Base-by-base conservation (phyloP, 2,888 invertebrate genomes). In the Unio delphinus region DNA sequence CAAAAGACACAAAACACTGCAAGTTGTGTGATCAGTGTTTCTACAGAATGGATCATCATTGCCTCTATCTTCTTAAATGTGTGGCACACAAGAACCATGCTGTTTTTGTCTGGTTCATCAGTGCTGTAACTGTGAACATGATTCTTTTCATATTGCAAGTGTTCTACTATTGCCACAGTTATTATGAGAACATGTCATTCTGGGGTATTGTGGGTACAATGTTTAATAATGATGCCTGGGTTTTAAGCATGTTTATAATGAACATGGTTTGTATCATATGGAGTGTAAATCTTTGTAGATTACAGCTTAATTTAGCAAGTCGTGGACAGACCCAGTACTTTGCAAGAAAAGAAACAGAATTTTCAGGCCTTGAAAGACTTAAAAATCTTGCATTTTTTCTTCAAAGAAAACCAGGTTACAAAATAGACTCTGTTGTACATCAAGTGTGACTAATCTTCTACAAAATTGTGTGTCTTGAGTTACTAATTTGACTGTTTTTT, bases 1-100 rank as follows among this genome's bases (percentile, higher is more conserved):
- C 81, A 0, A 60, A 67, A 28, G 61, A 67, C 34, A 84, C 85
- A 11, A 88, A 89, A 66, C 89, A 90, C 76, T 90, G 90, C 73
- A 82, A 81, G 65, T 79, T 90, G 65, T 90, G 90, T 80, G 81
- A 86, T 26, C 69, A 70, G n/a, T 90, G 90, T 68, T 85, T 78
- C 70, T 68, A 80, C 18, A 77, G 83, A 64, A 84, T 88, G 84
- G 90, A 90, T 71, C 90, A 90, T 69, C 90, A 90, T 74, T 90
- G 90, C 70, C 80, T 90, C 61, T 89, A 88, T 74, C 80, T 90
- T 20, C 75, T 89, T 65, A 84, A 83, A 55, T 90, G 90, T 77
- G 76, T 90, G 1, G 89, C 86, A 6, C 67, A 78, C 59, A 79
- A 84, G 68, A 90, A 88, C 79, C 89, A 89, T 58, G 69, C 81